A percentile compares a stretch with the other conserved stretches of the same genome.
phyloP scores from a whole-genome alignment of 2,797 vertebrate genomes.

The Xenentodon cancila region DNA sequence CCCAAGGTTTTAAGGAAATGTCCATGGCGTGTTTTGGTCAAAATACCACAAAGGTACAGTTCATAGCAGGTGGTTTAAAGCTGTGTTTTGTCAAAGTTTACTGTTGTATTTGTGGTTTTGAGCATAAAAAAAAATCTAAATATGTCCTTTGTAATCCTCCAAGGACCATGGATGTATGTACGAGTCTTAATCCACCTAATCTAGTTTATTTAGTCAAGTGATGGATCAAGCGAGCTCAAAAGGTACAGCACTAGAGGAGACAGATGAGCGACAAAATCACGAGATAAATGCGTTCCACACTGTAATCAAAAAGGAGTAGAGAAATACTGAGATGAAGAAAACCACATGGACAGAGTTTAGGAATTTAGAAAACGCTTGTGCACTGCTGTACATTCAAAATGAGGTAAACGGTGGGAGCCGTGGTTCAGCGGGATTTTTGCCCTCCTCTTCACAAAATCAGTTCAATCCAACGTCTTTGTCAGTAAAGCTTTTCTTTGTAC shows the following conservation, averaged over 20 bases:
- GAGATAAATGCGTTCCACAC: constrained; percentile 2
- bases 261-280: neutral
- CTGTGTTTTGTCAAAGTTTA: too few relatives aligned
- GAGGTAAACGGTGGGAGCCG: constrained; percentile 22
- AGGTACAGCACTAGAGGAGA: constrained; percentile 6
- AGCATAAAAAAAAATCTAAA: too few relatives aligned
- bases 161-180: too few relatives aligned
- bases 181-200: too few relatives aligned
- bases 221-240: neutral
- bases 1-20: too few relatives aligned
- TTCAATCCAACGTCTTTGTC: constrained; percentile 38
- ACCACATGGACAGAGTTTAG: neutral
- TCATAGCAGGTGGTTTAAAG: too few relatives aligned
- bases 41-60: too few relatives aligned
- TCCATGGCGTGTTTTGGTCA: too few relatives aligned
- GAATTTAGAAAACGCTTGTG: constrained; percentile 23
- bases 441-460: constrained; percentile 25
- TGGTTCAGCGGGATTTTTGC: constrained; percentile 36
- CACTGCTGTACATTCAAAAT: constrained; percentile 21
- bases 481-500: constrained; percentile 24
- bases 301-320: neutral
- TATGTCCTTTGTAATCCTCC: neutral
- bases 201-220: neutral
- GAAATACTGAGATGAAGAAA: constrained; percentile 9
- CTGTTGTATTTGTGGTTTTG: too few relatives aligned